phyloP scores from a whole-genome alignment of 2,888 invertebrate genomes.

The Ochlodes sylvanus region DNA sequence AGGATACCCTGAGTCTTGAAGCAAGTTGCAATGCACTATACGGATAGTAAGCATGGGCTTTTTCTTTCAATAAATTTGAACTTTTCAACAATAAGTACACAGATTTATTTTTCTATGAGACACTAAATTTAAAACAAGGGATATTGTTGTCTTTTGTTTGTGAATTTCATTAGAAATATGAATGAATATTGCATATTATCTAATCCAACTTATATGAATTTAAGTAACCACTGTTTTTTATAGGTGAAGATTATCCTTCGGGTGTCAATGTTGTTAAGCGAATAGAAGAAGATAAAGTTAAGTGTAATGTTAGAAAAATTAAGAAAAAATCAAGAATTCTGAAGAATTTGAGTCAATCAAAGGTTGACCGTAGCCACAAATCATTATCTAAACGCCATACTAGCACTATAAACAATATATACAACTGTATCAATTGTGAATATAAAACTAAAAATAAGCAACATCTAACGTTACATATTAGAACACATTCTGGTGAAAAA shows the following conservation, averaged over 20 bases:
- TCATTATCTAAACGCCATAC: neutral
- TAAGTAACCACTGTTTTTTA: neutral
- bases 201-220: too few species aligned
- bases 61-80: too few species aligned
- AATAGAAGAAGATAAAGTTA: neutral
- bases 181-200: too few species aligned
- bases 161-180: too few species aligned
- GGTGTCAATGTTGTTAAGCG: neutral
- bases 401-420: neutral
- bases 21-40: too few species aligned
- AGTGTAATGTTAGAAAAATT: constrained; percentile 1
- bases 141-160: too few species aligned
- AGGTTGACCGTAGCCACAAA: neutral
- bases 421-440: neutral
- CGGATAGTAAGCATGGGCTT: too few species aligned
- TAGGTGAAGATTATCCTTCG: neutral
- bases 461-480: neutral
- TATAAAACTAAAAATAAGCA: constrained; percentile 10
- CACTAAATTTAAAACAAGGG: too few species aligned
- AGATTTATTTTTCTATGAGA: too few species aligned
- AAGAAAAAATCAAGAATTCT: constrained; percentile 1
- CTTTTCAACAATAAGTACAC: too few species aligned
- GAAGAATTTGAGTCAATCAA: neutral
- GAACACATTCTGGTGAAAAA: constrained; percentile 8
- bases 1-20: too few species aligned